Conservation (phyloP, 1,140 invertebrate genomes). For the Campoletis sonorensis region DNA sequence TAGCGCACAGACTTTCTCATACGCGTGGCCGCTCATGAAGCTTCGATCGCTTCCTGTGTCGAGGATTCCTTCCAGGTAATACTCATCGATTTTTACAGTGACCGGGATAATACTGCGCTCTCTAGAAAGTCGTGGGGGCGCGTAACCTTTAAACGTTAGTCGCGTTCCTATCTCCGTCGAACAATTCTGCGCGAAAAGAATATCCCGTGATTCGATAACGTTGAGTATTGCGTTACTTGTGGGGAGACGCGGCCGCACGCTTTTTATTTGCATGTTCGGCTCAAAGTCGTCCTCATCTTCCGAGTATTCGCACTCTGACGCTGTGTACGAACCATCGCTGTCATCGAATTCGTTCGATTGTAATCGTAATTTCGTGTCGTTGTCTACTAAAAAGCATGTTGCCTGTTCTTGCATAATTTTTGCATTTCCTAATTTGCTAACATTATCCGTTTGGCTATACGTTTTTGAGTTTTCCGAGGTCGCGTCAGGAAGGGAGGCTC, state of each 20-base stretch:
- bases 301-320: not conserved
- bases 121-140: not conserved
- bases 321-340: not conserved
- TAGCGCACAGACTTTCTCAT: not conserved
- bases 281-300: not conserved
- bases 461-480: not conserved
- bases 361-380: not conserved
- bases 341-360: not conserved
- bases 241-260: too few species aligned
- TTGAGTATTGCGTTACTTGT: not conserved
- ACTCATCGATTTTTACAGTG: not conserved
- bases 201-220: not conserved
- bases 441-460: not conserved
- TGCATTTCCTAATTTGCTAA: not conserved
- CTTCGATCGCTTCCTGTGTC: not conserved
- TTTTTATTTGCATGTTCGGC: not conserved
- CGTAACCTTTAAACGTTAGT: not conserved
- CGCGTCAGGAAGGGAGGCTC: not conserved
- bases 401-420: not conserved
- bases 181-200: not conserved
- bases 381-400: not conserved
- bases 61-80: not conserved
- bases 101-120: not conserved
- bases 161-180: not conserved
- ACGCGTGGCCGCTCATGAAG: not conserved